A percentile compares a stretch with the other conserved stretches of the same genome.
phyloP scores from a whole-genome alignment of 2,797 vertebrate species.

The Valencia hispanica region DNA sequence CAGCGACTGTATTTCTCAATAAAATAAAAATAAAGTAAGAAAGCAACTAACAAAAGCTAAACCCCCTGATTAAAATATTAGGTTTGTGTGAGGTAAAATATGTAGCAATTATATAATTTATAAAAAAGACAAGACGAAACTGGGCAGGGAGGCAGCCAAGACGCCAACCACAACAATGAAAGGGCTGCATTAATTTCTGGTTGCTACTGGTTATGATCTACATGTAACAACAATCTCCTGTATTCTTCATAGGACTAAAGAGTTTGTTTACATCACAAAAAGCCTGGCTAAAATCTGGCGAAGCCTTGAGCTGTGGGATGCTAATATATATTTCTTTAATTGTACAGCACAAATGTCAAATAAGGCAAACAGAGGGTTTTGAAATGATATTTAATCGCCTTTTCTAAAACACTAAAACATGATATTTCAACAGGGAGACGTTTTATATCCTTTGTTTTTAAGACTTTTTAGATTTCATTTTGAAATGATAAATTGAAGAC shows the following conservation, averaged over 20 bases:
- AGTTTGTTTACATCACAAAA: background rate
- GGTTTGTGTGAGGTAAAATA: background rate
- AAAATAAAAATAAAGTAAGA: background rate
- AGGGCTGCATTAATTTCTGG: background rate
- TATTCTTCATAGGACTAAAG: background rate
- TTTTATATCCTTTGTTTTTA: no score
- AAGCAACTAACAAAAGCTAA: background rate
- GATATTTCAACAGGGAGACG: no score
- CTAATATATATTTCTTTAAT: no score
- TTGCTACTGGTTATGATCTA: background rate
- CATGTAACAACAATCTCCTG: background rate
- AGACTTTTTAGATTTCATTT: no score
- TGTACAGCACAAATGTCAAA: no score
- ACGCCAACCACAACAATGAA: background rate
- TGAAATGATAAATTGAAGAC: no score
- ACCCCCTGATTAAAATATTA: background rate
- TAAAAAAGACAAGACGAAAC: background rate
- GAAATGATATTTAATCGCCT: no score
- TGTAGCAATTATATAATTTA: no score
- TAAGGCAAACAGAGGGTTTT: no score
- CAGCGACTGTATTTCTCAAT: background rate
- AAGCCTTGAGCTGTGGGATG: no score
- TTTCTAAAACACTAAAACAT: no score
- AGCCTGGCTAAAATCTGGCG: background rate
- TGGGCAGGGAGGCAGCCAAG: background rate